These are phyloP conservation scores for Nomada fabriciana DNA, from an alignment of 2,888 invertebrate species.

Conservation along the genomic window DNA sequence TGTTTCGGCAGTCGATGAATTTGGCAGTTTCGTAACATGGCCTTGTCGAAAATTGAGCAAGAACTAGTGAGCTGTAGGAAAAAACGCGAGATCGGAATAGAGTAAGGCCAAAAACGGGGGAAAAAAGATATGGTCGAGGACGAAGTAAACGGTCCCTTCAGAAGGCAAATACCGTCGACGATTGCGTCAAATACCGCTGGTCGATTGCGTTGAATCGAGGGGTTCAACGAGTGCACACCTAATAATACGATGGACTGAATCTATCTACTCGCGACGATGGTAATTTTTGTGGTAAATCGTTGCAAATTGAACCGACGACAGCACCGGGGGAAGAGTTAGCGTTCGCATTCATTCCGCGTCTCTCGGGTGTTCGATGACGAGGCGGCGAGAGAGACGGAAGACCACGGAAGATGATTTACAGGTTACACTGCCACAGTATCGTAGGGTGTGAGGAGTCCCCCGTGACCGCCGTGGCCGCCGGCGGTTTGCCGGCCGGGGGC, in stretches of 20 bases:
- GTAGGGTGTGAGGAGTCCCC: conserved; percentile 97
- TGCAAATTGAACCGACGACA: conserved; percentile 79
- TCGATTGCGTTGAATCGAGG: background rate
- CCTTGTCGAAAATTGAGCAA: conserved; percentile 55
- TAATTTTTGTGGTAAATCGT: conserved; percentile 70
- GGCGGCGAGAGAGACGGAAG: conserved; percentile 71
- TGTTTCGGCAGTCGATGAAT: conserved; percentile 60
- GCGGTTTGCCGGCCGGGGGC: conserved; percentile 90
- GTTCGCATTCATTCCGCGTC: conserved; percentile 66
- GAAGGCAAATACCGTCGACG: conserved; percentile 21
- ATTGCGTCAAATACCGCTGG: too few species aligned
- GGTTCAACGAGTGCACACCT: conserved; percentile 34
- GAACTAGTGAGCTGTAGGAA: conserved; percentile 39
- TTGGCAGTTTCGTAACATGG: conserved; percentile 66
- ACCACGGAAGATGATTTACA: conserved; percentile 87
- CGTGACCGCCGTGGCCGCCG: conserved; percentile 84
- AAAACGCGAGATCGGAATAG: conserved; percentile 49
- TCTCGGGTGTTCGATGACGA: conserved; percentile 66
- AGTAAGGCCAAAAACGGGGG: conserved; percentile 45
- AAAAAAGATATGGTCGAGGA: conserved; percentile 57
- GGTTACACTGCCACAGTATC: conserved; percentile 99
- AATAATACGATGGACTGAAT: conserved; percentile 43
- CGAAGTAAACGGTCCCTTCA: conserved; percentile 50
- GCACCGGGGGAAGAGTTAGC: conserved; percentile 72
- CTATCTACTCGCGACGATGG: conserved; percentile 70